A percentile compares a stretch with the other conserved stretches of the same genome.
Evolutionary conservation across 2,888 invertebrate genomes (phyloP).

Genomic region (Parnassius apollo): DNA sequence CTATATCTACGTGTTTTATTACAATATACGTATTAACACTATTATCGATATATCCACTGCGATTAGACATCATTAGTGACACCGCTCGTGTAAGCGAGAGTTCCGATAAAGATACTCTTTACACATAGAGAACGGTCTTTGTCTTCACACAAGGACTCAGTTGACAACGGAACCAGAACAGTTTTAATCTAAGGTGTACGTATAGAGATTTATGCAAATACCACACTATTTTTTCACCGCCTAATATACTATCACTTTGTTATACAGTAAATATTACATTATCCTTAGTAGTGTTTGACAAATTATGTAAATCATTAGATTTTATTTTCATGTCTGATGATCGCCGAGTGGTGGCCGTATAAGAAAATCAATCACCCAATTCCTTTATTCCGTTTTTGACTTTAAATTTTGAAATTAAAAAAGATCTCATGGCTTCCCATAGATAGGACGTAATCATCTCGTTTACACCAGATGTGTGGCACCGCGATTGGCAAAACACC

Average conservation of each 20-base stretch:
- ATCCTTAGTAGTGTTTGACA: neutral
- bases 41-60: neutral
- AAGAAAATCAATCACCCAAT: no score
- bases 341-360: neutral
- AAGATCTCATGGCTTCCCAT: no score
- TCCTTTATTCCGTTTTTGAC: no score
- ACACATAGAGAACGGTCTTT: neutral
- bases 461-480: no score
- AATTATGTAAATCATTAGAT: neutral
- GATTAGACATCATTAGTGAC: neutral
- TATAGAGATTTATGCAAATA: conserved; percentile 17
- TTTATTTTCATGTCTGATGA: neutral
- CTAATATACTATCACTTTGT: conserved; percentile 12
- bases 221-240: conserved; percentile 24
- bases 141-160: neutral
- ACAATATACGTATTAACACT: no score
- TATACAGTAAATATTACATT: neutral
- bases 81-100: neutral
- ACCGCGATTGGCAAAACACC: no score
- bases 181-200: conserved; percentile 1
- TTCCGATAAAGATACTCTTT: neutral
- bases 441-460: no score
- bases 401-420: no score
- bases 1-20: neutral
- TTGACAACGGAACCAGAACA: neutral